These are phyloP conservation scores for Camponotus fellah DNA, from an alignment of 2,888 invertebrate genomes.

Conservation along the genomic window DNA sequence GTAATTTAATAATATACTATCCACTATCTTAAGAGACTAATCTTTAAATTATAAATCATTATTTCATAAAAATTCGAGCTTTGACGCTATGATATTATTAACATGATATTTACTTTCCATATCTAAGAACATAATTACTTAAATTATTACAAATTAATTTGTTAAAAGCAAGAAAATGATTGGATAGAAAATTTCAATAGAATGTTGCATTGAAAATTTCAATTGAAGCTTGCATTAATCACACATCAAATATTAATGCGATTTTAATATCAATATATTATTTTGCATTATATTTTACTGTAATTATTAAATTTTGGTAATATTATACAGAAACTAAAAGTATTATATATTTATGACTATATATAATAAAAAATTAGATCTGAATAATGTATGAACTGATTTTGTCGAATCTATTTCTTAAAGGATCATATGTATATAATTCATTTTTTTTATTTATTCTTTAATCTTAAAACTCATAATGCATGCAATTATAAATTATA, in stretches of 20 bases:
- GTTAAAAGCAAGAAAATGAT: constrained; percentile 28
- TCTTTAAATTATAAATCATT: constrained; percentile 28
- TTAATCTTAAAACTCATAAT: background rate
- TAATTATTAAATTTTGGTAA: constrained; percentile 59
- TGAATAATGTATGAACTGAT: background rate
- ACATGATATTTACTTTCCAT: constrained; percentile 43
- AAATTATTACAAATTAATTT: constrained; percentile 19
- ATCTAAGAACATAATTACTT: constrained; percentile 15
- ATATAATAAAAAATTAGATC: constrained; percentile 4
- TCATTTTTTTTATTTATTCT: background rate
- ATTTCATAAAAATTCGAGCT: constrained; percentile 34
- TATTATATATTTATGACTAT: background rate
- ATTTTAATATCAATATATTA: constrained; percentile 17
- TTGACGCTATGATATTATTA: constrained; percentile 21
- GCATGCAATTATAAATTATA: background rate
- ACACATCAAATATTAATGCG: background rate
- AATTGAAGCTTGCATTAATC: background rate
- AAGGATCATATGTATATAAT: background rate
- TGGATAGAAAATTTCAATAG: background rate
- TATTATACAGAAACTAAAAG: background rate
- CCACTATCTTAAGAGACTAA: constrained; percentile 30
- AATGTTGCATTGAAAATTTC: background rate
- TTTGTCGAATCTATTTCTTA: background rate
- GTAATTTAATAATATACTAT: constrained; percentile 35
- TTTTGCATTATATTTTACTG: constrained; percentile 41